Base-by-base conservation (phyloP, 1,140 invertebrate genomes). In the Leucophenga varia region DNA sequence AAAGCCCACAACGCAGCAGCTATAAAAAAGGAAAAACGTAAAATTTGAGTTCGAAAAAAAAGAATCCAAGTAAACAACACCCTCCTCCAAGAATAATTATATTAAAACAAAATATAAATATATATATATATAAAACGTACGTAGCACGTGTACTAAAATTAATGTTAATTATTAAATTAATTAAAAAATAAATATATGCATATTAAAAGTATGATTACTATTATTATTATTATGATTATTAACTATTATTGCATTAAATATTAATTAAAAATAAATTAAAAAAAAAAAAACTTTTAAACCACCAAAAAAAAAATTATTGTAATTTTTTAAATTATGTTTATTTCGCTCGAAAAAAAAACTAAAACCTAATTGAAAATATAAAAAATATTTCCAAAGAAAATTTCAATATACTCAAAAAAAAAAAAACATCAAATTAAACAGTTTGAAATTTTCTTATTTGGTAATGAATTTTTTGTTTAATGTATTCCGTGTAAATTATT, bases 401-500 rank as follows among this genome's bases (percentile, higher is more conserved):
- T n/a, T n/a, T 20, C 49, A 50, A 49, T 18, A 49, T 35, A 53
- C 8, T 22, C 8, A 32, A 43, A 12, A 42, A 34, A 32, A 52
- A 54, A 21, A 47, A 36, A 36, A 55, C 56, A 47, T 51, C 38
- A 20, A 49, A 50, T 44, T 17, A 51, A 34, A 45, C 55, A 48
- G 52, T 42, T 57, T 35, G 53, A 46, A 25, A 25, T 25, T 47
- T 36, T 55, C 10, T 10, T 25, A 25, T 54, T 54, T 43, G 43
- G 41, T 41, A 52, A 14, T 8, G 5, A 34, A 20, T 47, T 42
- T 16, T 31, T 55, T 47, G 45, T 52, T 54, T 10, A 25, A 10
- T 25, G 22, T 57, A 60, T 67, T 67, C 67, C 63, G 63, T 67
- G 63, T 67, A 67, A 50, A 67, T 67, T 67, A 67, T 67, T 67